A percentile compares a stretch with the other conserved stretches of the same genome.
phyloP scores from a whole-genome alignment of 1,140 invertebrate species.

The Brachionus plicatilis region DNA sequence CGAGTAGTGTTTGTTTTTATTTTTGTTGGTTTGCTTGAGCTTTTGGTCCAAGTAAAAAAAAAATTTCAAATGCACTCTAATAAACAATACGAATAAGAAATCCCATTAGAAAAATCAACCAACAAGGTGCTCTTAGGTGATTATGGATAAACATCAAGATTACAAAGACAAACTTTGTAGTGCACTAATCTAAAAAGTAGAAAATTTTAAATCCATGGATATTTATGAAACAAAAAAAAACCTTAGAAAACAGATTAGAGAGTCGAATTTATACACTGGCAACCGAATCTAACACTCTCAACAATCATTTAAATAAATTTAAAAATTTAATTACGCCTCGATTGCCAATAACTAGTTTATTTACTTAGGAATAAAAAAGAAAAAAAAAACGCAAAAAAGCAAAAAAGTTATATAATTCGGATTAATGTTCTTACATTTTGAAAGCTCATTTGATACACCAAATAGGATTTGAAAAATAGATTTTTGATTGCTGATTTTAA shows the following conservation, averaged over 20 bases:
- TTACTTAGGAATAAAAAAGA: background rate
- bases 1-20: background rate
- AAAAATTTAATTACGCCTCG: constrained; percentile 22
- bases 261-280: constrained; percentile 6
- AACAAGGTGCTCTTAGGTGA: background rate
- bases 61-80: background rate
- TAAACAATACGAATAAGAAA: background rate
- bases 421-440: background rate
- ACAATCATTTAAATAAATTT: constrained; percentile 11
- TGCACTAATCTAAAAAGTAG: background rate
- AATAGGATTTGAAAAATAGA: background rate
- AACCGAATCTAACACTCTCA: background rate
- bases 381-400: background rate
- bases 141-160: constrained; percentile 24
- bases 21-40: background rate
- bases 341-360: background rate
- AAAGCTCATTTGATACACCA: background rate
- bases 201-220: background rate
- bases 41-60: background rate
- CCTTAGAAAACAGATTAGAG: constrained; percentile 17
- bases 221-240: background rate
- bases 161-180: background rate
- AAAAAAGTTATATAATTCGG: constrained; percentile 15
- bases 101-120: background rate
- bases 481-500: background rate